These are phyloP conservation scores for Teleogryllus occipitalis DNA, from an alignment of 1,140 invertebrate genomes.

Conservation along the genomic window DNA sequence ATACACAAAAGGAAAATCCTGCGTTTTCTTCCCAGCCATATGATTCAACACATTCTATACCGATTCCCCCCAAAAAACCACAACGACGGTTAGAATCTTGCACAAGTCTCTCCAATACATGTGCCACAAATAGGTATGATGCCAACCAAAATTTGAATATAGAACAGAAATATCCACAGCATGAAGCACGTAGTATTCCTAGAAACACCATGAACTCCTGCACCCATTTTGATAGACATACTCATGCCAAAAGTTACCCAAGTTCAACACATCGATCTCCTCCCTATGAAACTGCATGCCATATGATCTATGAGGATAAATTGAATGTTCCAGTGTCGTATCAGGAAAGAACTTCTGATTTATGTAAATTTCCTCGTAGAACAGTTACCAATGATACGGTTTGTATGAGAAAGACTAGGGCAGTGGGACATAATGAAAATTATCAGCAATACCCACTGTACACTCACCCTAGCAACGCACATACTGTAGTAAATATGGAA, in stretches of 20 bases:
- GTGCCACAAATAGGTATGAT: conserved; percentile 1
- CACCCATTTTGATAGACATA: not conserved
- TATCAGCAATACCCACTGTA: not conserved
- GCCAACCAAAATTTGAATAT: not conserved
- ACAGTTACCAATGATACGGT: not conserved
- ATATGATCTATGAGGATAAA: not conserved
- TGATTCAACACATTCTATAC: no score
- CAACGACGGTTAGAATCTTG: no score
- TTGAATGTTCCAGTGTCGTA: not conserved
- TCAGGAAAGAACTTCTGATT: not conserved
- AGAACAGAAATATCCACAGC: not conserved
- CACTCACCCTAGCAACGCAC: not conserved
- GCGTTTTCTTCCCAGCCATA: no score
- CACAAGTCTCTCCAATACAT: no score
- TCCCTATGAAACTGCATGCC: not conserved
- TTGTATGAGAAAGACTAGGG: not conserved
- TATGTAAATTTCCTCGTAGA: not conserved
- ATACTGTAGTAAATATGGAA: not conserved
- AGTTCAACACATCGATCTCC: not conserved
- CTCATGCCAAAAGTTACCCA: not conserved
- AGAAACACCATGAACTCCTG: not conserved
- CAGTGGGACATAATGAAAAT: not conserved
- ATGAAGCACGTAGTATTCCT: not conserved
- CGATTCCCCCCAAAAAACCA: no score
- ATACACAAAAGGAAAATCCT: no score